A percentile compares a stretch with the other conserved stretches of the same genome.
Conservation (phyloP, 2,113 vertebrate species). For the Psettodes erumei region DNA sequence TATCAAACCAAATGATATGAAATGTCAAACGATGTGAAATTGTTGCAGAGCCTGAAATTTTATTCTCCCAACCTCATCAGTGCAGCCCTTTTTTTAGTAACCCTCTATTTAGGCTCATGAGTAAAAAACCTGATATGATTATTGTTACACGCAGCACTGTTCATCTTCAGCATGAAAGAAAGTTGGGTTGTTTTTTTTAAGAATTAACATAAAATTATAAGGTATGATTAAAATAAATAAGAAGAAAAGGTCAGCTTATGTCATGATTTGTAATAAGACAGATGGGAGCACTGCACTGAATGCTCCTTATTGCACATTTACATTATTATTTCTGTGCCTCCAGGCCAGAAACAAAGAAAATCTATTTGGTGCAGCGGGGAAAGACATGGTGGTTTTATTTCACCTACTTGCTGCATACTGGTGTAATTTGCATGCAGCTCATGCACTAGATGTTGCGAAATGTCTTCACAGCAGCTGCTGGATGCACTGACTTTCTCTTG, state of each 20-base stretch:
- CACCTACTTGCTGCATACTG: slow-evolving; percentile 45
- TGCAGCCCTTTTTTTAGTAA: slow-evolving; percentile 52
- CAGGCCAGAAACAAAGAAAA: slow-evolving; percentile 57
- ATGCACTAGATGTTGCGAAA: slow-evolving; percentile 36
- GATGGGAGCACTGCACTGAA: slow-evolving; percentile 44
- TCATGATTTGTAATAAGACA: slow-evolving; percentile 37
- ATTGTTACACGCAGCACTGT: slow-evolving; percentile 16
- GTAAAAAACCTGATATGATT: slow-evolving; percentile 37
- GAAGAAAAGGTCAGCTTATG: slow-evolving; percentile 46
- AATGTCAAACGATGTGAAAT: slow-evolving; percentile 83
- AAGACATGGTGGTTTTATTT: slow-evolving; percentile 65
- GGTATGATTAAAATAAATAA: slow-evolving; percentile 32
- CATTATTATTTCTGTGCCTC: slow-evolving; percentile 56
- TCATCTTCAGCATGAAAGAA: slow-evolving; percentile 14
- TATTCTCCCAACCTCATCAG: slow-evolving; percentile 64
- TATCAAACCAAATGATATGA: slow-evolving; percentile 80
- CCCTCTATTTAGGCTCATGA: slow-evolving; percentile 22
- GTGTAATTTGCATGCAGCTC: slow-evolving; percentile 64
- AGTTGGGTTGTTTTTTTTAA: neutral
- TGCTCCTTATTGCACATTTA: slow-evolving; percentile 50
- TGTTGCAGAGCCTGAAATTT: slow-evolving; percentile 67
- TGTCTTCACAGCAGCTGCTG: slow-evolving; percentile 40
- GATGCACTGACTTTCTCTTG: slow-evolving; percentile 25
- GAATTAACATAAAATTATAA: neutral
- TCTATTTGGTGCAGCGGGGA: slow-evolving; percentile 32